Conservation (phyloP, 2,797 vertebrate species). For the Tinamus major region DNA sequence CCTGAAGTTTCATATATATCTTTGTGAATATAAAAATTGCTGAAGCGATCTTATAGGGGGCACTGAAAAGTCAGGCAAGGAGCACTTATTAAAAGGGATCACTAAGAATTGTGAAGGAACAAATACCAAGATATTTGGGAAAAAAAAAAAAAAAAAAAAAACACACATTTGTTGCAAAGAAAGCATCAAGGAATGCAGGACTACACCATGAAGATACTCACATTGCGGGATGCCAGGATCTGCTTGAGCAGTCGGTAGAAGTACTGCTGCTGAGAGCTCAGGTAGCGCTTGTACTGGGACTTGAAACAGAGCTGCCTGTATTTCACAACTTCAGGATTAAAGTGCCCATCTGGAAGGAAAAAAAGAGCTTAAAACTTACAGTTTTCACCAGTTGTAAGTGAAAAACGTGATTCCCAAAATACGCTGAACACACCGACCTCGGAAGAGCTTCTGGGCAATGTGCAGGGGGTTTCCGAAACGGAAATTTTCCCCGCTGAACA, state of each 20-base stretch:
- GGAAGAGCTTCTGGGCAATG: slow-evolving; percentile 93
- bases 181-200: accelerated
- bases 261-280: slow-evolving; percentile 93
- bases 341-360: slow-evolving; percentile 88
- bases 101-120: background rate
- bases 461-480: slow-evolving; percentile 94
- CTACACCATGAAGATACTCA: slow-evolving; percentile 41
- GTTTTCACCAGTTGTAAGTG: background rate
- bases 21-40: accelerated
- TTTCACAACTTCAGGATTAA: slow-evolving; percentile 97
- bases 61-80: background rate
- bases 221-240: slow-evolving; percentile 94
- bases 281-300: slow-evolving; percentile 92
- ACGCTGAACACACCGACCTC: slow-evolving; percentile 78
- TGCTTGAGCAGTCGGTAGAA: slow-evolving; percentile 95
- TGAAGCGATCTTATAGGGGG: background rate
- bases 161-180: too few relatives aligned
- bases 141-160: too few relatives aligned
- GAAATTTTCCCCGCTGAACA: slow-evolving; percentile 91
- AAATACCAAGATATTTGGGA: background rate
- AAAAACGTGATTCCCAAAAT: accelerated
- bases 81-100: background rate
- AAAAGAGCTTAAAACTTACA: background rate
- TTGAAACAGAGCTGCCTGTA: slow-evolving; percentile 94
- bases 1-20: background rate